Percentiles rank a stretch among this genome's conserved stretches.
These are phyloP conservation scores for Criorhina ranunculi DNA, from an alignment of 2,888 invertebrate species.

Conservation along the genomic window DNA sequence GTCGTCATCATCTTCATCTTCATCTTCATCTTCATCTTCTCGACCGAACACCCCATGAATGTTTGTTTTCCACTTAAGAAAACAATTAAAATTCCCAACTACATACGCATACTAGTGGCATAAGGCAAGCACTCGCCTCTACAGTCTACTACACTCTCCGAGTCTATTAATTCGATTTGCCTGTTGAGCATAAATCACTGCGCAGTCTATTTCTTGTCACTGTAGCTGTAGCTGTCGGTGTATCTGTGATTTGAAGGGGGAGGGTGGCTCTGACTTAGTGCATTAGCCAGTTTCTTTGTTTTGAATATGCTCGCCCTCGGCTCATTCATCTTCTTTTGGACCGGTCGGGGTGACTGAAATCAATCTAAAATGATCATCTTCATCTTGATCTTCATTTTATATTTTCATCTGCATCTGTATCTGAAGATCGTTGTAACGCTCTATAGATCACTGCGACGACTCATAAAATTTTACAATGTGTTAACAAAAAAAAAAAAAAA, in stretches of 20 bases:
- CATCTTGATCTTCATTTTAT: slow-evolving; percentile 30
- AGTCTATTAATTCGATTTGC: slow-evolving; percentile 76
- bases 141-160: slow-evolving; percentile 28
- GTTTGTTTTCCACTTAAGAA: slow-evolving; percentile 77
- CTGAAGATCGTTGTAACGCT: slow-evolving; percentile 1
- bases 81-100: slow-evolving; percentile 75
- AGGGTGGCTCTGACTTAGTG: slow-evolving; percentile 33
- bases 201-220: slow-evolving; percentile 38
- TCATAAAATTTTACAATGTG: slow-evolving; percentile 67
- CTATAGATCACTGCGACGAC: slow-evolving; percentile 6
- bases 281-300: slow-evolving; percentile 42
- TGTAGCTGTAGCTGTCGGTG: too few relatives aligned
- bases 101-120: neutral
- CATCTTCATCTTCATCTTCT: slow-evolving; percentile 11
- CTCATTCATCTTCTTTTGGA: slow-evolving; percentile 38
- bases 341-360: slow-evolving; percentile 57
- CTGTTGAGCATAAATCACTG: slow-evolving; percentile 76
- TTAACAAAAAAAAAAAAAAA: slow-evolving; percentile 51
- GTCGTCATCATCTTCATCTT: slow-evolving; percentile 26
- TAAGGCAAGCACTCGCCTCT: neutral
- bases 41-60: slow-evolving; percentile 28
- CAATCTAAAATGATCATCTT: slow-evolving; percentile 68
- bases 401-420: too few relatives aligned
- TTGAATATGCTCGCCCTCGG: slow-evolving; percentile 20
- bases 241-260: slow-evolving; percentile 5